Conservation (phyloP, 2,888 invertebrate genomes). For the Drosophila pseudotakahashii region DNA sequence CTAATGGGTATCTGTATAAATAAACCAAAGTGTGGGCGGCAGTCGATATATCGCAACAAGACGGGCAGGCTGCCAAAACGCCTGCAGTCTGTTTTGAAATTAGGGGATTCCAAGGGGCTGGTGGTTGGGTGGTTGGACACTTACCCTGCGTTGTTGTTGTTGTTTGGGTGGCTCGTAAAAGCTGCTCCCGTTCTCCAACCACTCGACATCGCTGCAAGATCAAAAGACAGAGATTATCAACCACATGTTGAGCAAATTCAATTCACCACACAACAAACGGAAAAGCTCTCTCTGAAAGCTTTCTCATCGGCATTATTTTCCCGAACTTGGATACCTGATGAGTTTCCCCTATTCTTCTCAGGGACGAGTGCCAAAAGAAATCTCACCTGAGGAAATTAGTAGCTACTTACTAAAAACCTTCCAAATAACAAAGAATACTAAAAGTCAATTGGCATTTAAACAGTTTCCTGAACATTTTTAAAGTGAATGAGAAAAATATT, state of each 20-base stretch:
- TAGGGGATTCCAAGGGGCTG: slow-evolving; percentile 12
- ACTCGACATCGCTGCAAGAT: slow-evolving; percentile 67
- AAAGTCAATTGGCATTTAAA: not conserved
- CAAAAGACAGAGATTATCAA: slow-evolving; percentile 40
- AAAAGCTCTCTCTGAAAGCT: slow-evolving; percentile 41
- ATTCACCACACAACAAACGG: slow-evolving; percentile 65
- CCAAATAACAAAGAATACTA: not conserved
- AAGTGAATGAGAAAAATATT: too few species aligned
- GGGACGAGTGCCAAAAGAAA: not conserved
- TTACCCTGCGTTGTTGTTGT: slow-evolving; percentile 54
- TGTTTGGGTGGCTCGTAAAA: slow-evolving; percentile 66
- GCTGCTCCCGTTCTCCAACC: slow-evolving; percentile 69
- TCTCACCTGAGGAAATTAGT: slow-evolving; percentile 8
- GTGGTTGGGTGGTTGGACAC: slow-evolving; percentile 34
- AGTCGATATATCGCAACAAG: slow-evolving; percentile 66
- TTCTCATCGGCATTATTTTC: not conserved
- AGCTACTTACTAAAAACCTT: slow-evolving; percentile 6
- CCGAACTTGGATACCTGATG: slow-evolving; percentile 6
- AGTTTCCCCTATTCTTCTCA: slow-evolving; percentile 16
- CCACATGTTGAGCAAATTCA: slow-evolving; percentile 70
- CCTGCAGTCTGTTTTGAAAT: slow-evolving; percentile 55
- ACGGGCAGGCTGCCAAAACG: slow-evolving; percentile 71
- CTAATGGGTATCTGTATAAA: slow-evolving; percentile 56
- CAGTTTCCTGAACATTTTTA: not conserved
- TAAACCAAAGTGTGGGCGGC: slow-evolving; percentile 67